phyloP scores from a whole-genome alignment of 2,113 vertebrate genomes.

The Nibea albiflora region DNA sequence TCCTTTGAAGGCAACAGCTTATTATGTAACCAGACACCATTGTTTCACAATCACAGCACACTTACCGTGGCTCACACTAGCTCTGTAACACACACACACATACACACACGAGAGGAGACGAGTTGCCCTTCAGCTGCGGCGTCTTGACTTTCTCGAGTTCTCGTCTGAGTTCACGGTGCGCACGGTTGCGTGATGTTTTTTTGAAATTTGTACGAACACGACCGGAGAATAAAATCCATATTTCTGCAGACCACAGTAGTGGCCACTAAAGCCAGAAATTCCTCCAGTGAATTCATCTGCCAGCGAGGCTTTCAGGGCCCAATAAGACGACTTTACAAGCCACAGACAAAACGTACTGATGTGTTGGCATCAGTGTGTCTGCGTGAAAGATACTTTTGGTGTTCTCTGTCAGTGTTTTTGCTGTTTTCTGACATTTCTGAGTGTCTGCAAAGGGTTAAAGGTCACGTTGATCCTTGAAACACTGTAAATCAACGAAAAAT shows the following conservation, averaged over 20 bases:
- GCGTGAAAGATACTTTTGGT: background rate
- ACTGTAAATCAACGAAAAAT: background rate
- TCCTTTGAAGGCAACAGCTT: slow-evolving; percentile 83
- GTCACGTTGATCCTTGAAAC: background rate
- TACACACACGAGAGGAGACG: background rate
- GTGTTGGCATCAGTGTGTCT: slow-evolving; percentile 32
- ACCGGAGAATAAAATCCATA: slow-evolving; percentile 14
- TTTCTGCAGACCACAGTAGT: slow-evolving; percentile 38
- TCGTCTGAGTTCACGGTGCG: background rate
- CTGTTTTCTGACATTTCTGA: background rate
- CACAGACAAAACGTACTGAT: slow-evolving; percentile 49
- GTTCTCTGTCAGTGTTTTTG: background rate
- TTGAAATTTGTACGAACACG: slow-evolving; percentile 49
- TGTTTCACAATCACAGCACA: slow-evolving; percentile 85
- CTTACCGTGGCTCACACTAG: slow-evolving; percentile 77
- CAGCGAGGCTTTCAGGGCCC: slow-evolving; percentile 32
- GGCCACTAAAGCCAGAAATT: slow-evolving; percentile 43
- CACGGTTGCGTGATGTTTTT: background rate
- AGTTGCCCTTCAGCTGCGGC: background rate
- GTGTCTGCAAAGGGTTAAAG: background rate
- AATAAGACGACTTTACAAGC: slow-evolving; percentile 42
- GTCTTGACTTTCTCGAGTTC: background rate
- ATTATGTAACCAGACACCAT: slow-evolving; percentile 86
- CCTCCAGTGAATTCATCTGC: slow-evolving; percentile 23
- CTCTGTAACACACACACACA: slow-evolving; percentile 29